Base-by-base conservation (phyloP, 30 jellyfish, hydroid and myxozoan genomes). In the Aurelia aurita complex sp. Pacific region DNA sequence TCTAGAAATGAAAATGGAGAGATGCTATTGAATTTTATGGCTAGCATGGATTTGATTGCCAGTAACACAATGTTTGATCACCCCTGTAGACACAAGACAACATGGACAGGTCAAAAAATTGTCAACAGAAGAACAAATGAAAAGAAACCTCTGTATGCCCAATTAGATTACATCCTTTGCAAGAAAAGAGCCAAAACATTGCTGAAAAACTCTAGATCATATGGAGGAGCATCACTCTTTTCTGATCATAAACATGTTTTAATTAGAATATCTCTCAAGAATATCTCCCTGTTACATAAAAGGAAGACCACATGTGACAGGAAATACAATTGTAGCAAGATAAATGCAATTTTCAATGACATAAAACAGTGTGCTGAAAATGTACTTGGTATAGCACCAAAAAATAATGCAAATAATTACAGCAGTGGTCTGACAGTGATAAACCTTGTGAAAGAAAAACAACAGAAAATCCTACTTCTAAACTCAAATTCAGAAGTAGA, bases 291-390 rank as follows among this genome's bases (percentile, higher is more conserved):
- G 70, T 61, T 61, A 9, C 35, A 61, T 61, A 13, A 61, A 61
- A 23, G 3, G 70, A 61, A 61, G 70, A 61, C 70, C 38, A 61
- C 32, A 61, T 38, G 36, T 61, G 70, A 61, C 36, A 61, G 70
- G 70, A 61, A 61, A 61, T 61, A 61, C 70, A 61, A 61, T 61
- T 61, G 70, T 61, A 61, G 70, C 70, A 61, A 61, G 70, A 13
- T 23, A 1, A 61, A 13, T 61, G 70, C 36, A 61, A 61, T 13
- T 61, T 61, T 61, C 36, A 61, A 61, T 61, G 70, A 13, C 70
- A 61, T 61, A 61, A 61, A 61, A 61, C 13, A 61, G 70, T 23
- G 70, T 61, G 70, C 70, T 61, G 70, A 61, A 61, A 13, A 61
- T 13, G 70, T 61, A 61, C 70, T 61, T 23, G 70, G 70, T 1